Conservation (phyloP, 1,140 invertebrate genomes). For the Samia ricini region DNA sequence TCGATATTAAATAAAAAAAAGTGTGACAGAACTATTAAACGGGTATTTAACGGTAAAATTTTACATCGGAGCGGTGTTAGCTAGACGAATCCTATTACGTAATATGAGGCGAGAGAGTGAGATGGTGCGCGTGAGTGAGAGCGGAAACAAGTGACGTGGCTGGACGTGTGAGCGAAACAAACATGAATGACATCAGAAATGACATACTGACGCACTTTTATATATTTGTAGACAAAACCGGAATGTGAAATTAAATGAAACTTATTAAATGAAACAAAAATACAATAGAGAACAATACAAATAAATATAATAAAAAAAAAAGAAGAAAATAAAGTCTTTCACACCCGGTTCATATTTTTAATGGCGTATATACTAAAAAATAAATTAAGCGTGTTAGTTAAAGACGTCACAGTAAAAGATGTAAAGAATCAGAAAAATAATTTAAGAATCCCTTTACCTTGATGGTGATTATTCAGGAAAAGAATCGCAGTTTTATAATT, state of each 20-base stretch:
- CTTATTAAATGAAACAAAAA: not conserved
- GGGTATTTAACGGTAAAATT: too few species aligned
- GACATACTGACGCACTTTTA: not conserved
- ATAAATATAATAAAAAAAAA: not conserved
- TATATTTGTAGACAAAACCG: not conserved
- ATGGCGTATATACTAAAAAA: not conserved
- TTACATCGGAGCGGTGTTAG: constrained; percentile 35
- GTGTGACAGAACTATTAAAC: not conserved
- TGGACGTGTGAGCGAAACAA: constrained; percentile 55
- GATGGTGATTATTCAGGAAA: too few species aligned
- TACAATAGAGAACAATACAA: not conserved
- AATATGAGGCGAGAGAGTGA: constrained; percentile 68
- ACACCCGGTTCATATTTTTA: not conserved
- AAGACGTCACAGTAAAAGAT: not conserved
- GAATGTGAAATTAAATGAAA: not conserved
- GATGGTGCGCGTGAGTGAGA: constrained; percentile 70
- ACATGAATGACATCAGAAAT: constrained; percentile 41
- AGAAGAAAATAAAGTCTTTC: too few species aligned
- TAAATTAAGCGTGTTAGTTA: not conserved
- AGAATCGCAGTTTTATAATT: too few species aligned
- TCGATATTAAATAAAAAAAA: not conserved
- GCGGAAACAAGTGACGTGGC: constrained; percentile 72
- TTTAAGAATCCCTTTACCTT: too few species aligned
- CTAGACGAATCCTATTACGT: constrained; percentile 48
- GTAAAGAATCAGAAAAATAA: too few species aligned